Evolutionary conservation across 2,113 vertebrate species (phyloP), one percentile per base, ranked within the genome.

Genomic region (Manacus vitellinus): DNA sequence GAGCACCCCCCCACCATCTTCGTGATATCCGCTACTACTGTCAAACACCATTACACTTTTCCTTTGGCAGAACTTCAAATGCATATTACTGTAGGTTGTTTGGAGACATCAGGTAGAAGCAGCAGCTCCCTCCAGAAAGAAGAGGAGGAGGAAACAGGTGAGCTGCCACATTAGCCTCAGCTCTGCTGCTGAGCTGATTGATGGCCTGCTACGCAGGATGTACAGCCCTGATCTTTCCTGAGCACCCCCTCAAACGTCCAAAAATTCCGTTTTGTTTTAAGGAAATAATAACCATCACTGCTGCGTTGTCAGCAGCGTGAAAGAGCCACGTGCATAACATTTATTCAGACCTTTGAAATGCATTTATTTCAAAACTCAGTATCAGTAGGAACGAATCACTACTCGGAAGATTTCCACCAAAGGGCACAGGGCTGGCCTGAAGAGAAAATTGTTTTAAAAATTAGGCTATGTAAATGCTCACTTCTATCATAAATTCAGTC

Each of bases 1-100:
- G 24, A 83, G 3, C 19, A 4, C 5, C 27, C 14, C 21, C 3
- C 24, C 43, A 28, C 51, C 37, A 86, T 89, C 70, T 75, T 92
- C 77, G 35, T 43, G 35, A 67, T 83, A 92, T 95, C 89, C 25
- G 14, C 90, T 85, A 54, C 80, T 67, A 41, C 67, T 73, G 85
- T 93, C 85, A 91, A 79, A 92, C 41, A 9, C n/a, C 41, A 66
- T 66, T 66, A 14, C 54, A 1, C 47, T 88, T 92, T 39, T 39
- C 80, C 71, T 31, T 65, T 95, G 97, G 96, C 90, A 97, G 77
- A 66, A 41, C 67, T 96, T 84, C 96, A 95, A 83, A 96, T 71
- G 85, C 12, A 0, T 18, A 10, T 91, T 79, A 31, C 58, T 82
- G 87, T 35, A 74, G 94, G 56, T 25, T 82, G 74, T 72, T 92